These are phyloP conservation scores for Notiomystis cincta DNA, from an alignment of 2,113 vertebrate genomes.

Conservation along the genomic window DNA sequence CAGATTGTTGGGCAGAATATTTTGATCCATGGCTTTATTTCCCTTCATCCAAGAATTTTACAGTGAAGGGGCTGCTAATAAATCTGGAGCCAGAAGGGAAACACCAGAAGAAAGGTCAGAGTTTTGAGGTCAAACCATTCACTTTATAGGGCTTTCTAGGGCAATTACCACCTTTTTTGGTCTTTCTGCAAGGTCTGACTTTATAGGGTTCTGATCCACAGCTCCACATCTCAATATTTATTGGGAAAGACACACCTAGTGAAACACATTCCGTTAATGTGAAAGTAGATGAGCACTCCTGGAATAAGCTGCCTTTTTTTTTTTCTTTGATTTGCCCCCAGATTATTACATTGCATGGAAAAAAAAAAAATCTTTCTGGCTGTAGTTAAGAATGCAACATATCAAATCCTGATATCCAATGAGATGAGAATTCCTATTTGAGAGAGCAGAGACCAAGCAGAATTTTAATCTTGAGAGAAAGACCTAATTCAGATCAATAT, in stretches of 20 bases:
- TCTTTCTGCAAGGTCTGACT: not conserved
- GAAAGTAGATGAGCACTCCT: not conserved
- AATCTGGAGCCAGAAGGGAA: not conserved
- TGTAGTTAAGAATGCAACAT: not conserved
- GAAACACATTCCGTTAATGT: not conserved
- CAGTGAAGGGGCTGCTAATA: not conserved
- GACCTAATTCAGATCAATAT: not conserved
- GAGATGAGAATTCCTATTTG: not conserved
- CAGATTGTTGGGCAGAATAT: not conserved
- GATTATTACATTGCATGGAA: not conserved
- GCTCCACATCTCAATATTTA: not conserved
- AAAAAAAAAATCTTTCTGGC: not conserved
- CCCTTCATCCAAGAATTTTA: not conserved
- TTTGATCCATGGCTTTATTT: conserved; percentile 21
- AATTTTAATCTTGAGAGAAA: not conserved
- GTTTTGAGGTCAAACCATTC: not conserved
- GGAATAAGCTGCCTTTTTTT: not conserved
- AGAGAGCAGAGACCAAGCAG: not conserved
- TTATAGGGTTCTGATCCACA: not conserved
- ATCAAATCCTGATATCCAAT: not conserved
- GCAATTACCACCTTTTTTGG: not conserved
- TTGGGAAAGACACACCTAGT: not conserved
- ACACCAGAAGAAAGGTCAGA: not conserved
- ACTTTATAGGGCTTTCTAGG: not conserved
- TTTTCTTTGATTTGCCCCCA: not conserved